Base-by-base conservation (phyloP, 2,113 vertebrate species). In the Xiphophorus couchianus region DNA sequence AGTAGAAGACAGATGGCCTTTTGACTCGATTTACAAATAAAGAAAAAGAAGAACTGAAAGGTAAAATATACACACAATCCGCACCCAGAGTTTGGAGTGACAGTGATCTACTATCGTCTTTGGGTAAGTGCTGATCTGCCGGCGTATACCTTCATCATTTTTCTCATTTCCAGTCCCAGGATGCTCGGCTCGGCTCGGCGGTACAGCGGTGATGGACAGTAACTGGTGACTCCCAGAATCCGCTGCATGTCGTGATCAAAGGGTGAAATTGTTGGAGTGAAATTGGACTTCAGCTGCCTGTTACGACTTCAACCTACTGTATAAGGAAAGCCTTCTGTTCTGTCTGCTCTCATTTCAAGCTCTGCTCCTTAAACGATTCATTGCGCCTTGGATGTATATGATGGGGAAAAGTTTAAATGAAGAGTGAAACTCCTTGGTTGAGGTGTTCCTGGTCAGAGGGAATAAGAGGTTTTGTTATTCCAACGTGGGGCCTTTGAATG, bases 191-290 rank as follows among this genome's bases (percentile, higher is more conserved):
- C 54, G 28, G 81, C 78, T 70, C 3, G 0, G 29, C 80, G 44
- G 39, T 42, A 14, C 12, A 42, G 14, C 14, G 83, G 82, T 88
- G 90, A 91, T 73, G 71, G 90, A 89, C 85, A 82, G 87, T 83
- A 80, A 62, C 74, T 29, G 64, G 84, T 82, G 88, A 88, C 89
- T 84, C 70, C 42, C 80, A 84, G 82, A 91, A 89, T 83, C 86
- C 83, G 37, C 85, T 76, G 39, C 77, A 75, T 44, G 81, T 80
- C 42, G 83, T 81, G 89, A 92, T 94, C 90, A 93, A 93, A 93
- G 86, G 74, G 1, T 39, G 11, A 83, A 83, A 89, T 88, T 91
- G 86, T 89, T 79, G 80, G 76, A 61, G 75, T 76, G 86, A 87
- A 92, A 93, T 92, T 90, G 90, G 87, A 90, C 88, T 86, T 66